Evolutionary conservation across 2,888 invertebrate genomes (phyloP).

Genomic region (Macaria liturata): DNA sequence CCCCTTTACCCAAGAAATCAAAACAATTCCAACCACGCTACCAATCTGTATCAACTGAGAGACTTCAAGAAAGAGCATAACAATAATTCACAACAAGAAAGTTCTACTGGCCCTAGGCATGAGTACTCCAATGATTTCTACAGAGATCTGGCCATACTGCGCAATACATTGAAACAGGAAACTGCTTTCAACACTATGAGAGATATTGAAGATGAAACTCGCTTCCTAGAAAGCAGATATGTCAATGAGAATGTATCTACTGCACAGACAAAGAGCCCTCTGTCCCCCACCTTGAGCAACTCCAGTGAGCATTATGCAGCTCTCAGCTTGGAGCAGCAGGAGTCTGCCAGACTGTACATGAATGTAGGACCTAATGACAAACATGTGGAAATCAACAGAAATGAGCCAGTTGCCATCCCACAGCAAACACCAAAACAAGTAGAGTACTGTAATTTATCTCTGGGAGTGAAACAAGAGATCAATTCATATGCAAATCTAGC

Average conservation of each 20-base stretch:
- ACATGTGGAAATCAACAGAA: conserved; percentile 46
- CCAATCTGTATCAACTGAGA: conserved; percentile 81
- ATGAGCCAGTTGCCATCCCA: conserved; percentile 58
- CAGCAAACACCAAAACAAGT: conserved; percentile 69
- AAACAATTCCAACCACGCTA: conserved; percentile 64
- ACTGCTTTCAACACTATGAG: conserved; percentile 62
- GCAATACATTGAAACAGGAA: conserved; percentile 65
- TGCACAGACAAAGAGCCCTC: conserved; percentile 43
- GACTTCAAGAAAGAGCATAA: conserved; percentile 82
- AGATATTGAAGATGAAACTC: conserved; percentile 72
- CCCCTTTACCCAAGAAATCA: conserved; percentile 73
- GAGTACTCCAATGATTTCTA: conserved; percentile 73
- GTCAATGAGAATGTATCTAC: conserved; percentile 50
- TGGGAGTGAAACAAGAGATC: conserved; percentile 58
- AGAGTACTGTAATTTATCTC: conserved; percentile 66
- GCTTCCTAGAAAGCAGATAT: conserved; percentile 63
- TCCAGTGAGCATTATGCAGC: conserved; percentile 78
- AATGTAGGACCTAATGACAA: conserved; percentile 66
- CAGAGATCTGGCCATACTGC: conserved; percentile 70
- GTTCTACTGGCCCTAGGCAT: conserved; percentile 53
- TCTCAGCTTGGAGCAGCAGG: conserved; percentile 68
- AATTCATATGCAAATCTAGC: conserved; percentile 74
- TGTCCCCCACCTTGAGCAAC: conserved; percentile 73
- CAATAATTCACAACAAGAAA: conserved; percentile 66
- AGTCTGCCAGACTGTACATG: conserved; percentile 68